Base-by-base conservation (phyloP, 2,113 vertebrate species). In the Mellivora capensis region DNA sequence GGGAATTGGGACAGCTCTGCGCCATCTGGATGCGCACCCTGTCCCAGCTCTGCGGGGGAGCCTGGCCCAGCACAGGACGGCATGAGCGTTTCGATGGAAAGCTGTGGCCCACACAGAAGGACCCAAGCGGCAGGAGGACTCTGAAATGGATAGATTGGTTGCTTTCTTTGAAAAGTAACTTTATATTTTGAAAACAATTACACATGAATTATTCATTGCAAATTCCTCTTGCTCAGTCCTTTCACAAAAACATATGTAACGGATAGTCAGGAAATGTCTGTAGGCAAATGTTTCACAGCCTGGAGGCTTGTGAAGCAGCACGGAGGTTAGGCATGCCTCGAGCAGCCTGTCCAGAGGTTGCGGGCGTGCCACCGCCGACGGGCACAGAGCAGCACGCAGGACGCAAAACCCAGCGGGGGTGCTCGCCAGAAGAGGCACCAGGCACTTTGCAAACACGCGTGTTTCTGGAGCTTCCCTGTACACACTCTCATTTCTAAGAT, bases 201-300 rank as follows among this genome's bases (percentile, higher is more conserved):
- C 61, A n/a, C 80, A 90, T 97, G 93, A 96, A 98, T 98, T 96
- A 98, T 97, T 98, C 97, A 97, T 96, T 1, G 85, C 47, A 74
- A 96, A 95, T 83, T 89, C 94, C 87, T 97, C 93, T 93, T 52
- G 82, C 86, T 89, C 57, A 49, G 86, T 76, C 90, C 93, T 93
- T 95, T 94, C 94, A 91, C 52, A 86, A 93, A 96, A 96, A 82
- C 95, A 95, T 87, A 95, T 88, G 97, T 18, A 91, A 37, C 4
- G 25, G 71, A 54, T 17, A 47, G 54, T 64, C 54, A 74, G 79
- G n/a, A 84, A 91, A 93, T 42, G 87, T 96, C 94, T 93, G 94
- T 5, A 86, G 94, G 95, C 91, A 69, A 94, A 93, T 94, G 94
- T 96, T 62, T 87, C 80, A 34, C 72, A 96, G 97, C 90, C 96